Percentiles rank a stretch among this genome's conserved stretches.
Evolutionary conservation across 2,888 invertebrate genomes (phyloP).

Genomic region (Dioctria rufipes): DNA sequence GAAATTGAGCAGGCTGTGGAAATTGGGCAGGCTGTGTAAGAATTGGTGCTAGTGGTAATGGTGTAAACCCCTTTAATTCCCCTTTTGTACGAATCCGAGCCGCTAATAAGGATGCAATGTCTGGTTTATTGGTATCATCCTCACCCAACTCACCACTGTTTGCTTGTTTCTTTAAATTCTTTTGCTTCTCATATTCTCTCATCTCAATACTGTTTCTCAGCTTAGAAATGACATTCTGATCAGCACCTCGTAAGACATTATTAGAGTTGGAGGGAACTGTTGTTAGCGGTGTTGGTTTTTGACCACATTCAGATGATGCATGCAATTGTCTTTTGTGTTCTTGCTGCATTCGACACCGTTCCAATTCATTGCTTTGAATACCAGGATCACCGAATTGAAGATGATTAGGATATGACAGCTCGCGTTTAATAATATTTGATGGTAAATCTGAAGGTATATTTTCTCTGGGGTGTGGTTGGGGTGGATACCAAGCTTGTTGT

Average conservation of each 20-base stretch:
- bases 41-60: slow-evolving; percentile 60
- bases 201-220: slow-evolving; percentile 81
- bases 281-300: slow-evolving; percentile 22
- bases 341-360: slow-evolving; percentile 25
- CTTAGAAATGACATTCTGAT: slow-evolving; percentile 81
- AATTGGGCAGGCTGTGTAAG: no score
- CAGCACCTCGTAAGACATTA: slow-evolving; percentile 73
- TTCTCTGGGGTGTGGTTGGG: slow-evolving; percentile 16
- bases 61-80: slow-evolving; percentile 79
- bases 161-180: slow-evolving; percentile 67
- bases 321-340: slow-evolving; percentile 3
- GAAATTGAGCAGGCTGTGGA: no score
- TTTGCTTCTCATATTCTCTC: slow-evolving; percentile 74
- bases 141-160: background rate
- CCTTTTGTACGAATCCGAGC: slow-evolving; percentile 89
- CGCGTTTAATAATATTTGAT: slow-evolving; percentile 21
- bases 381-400: slow-evolving; percentile 42
- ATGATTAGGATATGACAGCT: slow-evolving; percentile 39
- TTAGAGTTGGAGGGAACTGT: slow-evolving; percentile 58
- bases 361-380: slow-evolving; percentile 14
- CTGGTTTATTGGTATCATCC: slow-evolving; percentile 60
- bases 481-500: slow-evolving; percentile 8
- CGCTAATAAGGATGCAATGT: slow-evolving; percentile 76
- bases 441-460: slow-evolving; percentile 58
- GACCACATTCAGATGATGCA: background rate